These are phyloP conservation scores for Tragopan temminckii DNA, from an alignment of 2,797 vertebrate species.

Conservation along the genomic window DNA sequence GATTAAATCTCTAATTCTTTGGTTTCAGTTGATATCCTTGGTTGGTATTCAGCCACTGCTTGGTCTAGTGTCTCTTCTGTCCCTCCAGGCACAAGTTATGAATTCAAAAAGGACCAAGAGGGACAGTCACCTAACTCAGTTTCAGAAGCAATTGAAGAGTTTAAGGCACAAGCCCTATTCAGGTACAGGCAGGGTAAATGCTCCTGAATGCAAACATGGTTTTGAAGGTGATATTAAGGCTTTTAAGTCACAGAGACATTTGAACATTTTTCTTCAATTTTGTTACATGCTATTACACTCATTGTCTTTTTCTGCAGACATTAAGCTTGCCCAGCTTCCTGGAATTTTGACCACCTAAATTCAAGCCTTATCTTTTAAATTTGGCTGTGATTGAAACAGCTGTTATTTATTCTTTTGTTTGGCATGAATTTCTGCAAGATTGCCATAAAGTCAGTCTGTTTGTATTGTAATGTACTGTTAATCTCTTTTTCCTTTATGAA, in stretches of 20 bases:
- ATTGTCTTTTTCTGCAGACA: neutral
- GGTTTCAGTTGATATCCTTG: neutral
- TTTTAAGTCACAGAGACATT: neutral
- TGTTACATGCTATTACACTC: neutral
- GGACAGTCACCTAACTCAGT: neutral
- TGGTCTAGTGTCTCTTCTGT: neutral
- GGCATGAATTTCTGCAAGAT: conserved; percentile 29
- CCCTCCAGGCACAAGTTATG: neutral
- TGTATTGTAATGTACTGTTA: neutral
- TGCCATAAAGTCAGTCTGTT: neutral
- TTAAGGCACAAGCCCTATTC: neutral
- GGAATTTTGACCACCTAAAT: conserved; percentile 50
- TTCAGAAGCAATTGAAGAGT: neutral
- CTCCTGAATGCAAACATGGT: neutral
- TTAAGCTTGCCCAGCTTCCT: conserved; percentile 12
- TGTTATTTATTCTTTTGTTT: conserved; percentile 44
- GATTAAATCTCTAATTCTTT: neutral
- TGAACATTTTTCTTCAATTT: neutral
- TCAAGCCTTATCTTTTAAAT: conserved; percentile 45
- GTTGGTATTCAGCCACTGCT: neutral
- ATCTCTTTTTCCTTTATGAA: conserved; percentile 28
- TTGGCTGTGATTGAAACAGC: conserved; percentile 56
- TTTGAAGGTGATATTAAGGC: neutral
- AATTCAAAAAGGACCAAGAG: neutral
- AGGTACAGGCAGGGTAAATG: neutral